phyloP scores from a whole-genome alignment of 2,888 invertebrate species.

The Nipponacmea schrenckii region DNA sequence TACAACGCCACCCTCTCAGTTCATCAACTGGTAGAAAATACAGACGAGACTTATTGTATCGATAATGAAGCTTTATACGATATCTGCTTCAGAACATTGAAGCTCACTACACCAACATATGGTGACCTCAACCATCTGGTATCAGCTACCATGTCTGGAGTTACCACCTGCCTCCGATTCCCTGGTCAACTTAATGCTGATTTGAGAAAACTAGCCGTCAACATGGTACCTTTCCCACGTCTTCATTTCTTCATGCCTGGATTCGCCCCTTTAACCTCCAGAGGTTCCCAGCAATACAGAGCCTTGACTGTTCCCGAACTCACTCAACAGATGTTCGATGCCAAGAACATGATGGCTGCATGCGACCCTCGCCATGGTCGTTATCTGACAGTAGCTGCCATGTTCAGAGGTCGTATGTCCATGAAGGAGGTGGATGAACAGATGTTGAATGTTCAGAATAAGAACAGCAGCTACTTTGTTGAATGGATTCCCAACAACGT shows the following conservation, averaged over 20 bases:
- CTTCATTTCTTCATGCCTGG: conserved; percentile 5
- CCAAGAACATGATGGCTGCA: conserved; percentile 5
- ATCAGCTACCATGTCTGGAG: conserved; percentile 3
- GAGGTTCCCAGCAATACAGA: neutral
- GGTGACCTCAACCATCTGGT: neutral
- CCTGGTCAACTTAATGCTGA: conserved; percentile 3
- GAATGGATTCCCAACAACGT: conserved; percentile 7
- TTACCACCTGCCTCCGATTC: conserved; percentile 1
- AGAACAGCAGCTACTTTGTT: conserved; percentile 6
- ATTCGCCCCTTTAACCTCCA: neutral
- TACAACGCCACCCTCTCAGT: conserved; percentile 6
- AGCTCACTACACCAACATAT: neutral
- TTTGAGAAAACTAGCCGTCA: neutral
- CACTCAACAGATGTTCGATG: neutral
- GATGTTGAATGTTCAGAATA: conserved; percentile 7
- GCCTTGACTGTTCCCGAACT: conserved; percentile 1
- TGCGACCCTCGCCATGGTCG: conserved; percentile 3
- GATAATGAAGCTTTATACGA: neutral
- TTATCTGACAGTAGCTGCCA: neutral
- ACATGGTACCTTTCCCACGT: conserved; percentile 3
- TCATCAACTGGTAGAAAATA: conserved; percentile 7
- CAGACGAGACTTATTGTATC: neutral
- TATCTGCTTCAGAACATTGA: neutral
- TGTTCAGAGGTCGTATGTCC: conserved; percentile 8
- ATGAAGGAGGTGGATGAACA: conserved; percentile 8